phyloP scores from a whole-genome alignment of 2,113 vertebrate genomes.

The Nettapus auritus region DNA sequence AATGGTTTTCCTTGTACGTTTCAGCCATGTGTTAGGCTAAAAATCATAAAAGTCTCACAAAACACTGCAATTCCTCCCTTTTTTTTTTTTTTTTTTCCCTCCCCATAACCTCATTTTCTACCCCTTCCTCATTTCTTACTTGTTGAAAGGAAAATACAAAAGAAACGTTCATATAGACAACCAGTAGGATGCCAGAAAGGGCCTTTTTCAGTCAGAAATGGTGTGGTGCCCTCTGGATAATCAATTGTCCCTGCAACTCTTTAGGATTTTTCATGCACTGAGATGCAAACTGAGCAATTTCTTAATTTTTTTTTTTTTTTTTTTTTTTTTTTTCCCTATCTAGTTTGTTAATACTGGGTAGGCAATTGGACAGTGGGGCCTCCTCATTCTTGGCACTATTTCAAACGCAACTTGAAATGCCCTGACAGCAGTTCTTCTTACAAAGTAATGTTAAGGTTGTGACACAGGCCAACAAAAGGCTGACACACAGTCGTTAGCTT shows the following conservation, averaged over 20 bases:
- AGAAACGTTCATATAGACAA: conserved; percentile 49
- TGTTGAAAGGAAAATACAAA: conserved; percentile 59
- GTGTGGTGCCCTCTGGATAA: conserved; percentile 59
- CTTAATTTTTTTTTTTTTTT: neutral
- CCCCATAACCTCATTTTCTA: conserved; percentile 47
- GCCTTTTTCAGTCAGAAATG: conserved; percentile 48
- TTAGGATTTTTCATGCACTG: conserved; percentile 61
- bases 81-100: neutral
- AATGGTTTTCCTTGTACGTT: neutral
- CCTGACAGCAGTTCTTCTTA: conserved; percentile 69
- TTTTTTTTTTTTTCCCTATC: neutral
- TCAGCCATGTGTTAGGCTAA: neutral
- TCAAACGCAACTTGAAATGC: conserved; percentile 72
- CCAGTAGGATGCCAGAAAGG: conserved; percentile 26
- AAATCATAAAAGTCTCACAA: neutral
- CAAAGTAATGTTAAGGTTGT: conserved; percentile 65
- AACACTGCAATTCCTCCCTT: conserved; percentile 3
- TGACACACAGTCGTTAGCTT: conserved; percentile 57
- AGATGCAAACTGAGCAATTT: conserved; percentile 66
- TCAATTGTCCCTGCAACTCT: conserved; percentile 60
- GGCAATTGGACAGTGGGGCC: conserved; percentile 66
- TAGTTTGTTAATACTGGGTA: conserved; percentile 66
- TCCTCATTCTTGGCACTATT: conserved; percentile 66
- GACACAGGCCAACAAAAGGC: conserved; percentile 70
- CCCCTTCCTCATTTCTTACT: conserved; percentile 30